Percentiles rank a stretch among this genome's conserved stretches.
These are phyloP conservation scores for Dolichallabes microphthalmus DNA, from an alignment of 2,113 vertebrate genomes.

Conservation along the genomic window DNA sequence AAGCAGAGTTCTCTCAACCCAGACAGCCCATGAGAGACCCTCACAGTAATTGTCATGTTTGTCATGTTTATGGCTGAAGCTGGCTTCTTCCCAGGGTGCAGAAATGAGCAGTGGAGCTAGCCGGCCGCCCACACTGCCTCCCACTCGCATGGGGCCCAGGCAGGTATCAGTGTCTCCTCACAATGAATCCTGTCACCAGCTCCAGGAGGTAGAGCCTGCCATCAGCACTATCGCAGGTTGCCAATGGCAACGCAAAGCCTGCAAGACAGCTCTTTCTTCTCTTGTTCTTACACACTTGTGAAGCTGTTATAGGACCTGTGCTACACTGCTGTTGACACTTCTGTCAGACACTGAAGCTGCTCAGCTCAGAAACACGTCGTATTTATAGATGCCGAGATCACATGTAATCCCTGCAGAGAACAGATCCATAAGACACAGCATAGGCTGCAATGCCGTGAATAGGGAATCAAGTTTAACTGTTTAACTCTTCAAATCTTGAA, in stretches of 20 bases:
- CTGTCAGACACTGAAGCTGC: conserved; percentile 20
- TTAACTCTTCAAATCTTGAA: neutral
- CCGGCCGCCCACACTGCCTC: conserved; percentile 47
- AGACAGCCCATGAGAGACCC: neutral
- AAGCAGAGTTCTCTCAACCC: neutral
- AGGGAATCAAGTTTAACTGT: neutral
- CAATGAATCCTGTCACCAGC: conserved; percentile 51
- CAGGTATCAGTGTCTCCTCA: conserved; percentile 31
- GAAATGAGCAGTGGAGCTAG: conserved; percentile 44
- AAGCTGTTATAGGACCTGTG: conserved; percentile 39
- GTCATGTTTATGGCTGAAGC: conserved; percentile 34
- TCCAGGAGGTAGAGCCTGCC: conserved; percentile 40
- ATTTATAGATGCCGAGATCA: conserved; percentile 26
- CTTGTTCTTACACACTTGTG: conserved; percentile 32
- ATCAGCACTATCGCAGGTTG: conserved; percentile 48
- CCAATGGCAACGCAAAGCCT: conserved; percentile 54
- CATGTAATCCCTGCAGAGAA: conserved; percentile 15
- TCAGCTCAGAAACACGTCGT: conserved; percentile 4
- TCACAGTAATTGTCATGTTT: conserved; percentile 26
- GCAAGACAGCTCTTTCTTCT: conserved; percentile 32
- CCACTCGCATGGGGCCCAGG: conserved; percentile 25
- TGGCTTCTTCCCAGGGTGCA: conserved; percentile 29
- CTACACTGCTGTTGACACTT: conserved; percentile 42
- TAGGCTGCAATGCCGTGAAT: neutral
- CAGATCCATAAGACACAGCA: neutral